A percentile compares a stretch with the other conserved stretches of the same genome.
Conservation (phyloP, 2,888 invertebrate species). For the Sarcophaga rosellei region DNA sequence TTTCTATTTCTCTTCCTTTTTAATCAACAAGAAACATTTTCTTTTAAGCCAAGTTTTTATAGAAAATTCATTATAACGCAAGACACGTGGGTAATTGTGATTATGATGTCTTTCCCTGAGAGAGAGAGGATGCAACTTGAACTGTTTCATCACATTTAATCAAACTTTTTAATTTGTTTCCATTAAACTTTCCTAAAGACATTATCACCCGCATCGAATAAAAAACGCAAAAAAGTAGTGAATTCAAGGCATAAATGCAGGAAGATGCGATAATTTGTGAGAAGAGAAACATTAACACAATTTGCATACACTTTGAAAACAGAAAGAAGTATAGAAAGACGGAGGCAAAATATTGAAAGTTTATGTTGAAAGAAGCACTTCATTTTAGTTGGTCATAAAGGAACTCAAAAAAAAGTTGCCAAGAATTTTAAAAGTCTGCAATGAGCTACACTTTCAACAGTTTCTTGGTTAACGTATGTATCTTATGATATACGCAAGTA, state of each 20-base stretch:
- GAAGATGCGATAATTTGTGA: neutral
- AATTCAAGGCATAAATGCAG: neutral
- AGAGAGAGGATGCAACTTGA: slow-evolving; percentile 11
- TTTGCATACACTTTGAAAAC: neutral
- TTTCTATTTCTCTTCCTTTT: slow-evolving; percentile 6
- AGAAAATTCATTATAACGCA: too few relatives aligned
- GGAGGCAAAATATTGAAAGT: too few relatives aligned
- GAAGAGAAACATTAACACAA: neutral
- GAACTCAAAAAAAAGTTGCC: neutral
- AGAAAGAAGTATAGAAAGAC: neutral
- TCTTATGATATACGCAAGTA: too few relatives aligned
- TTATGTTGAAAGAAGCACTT: neutral
- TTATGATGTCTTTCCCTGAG: neutral
- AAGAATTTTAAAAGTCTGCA: neutral
- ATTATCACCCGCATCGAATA: slow-evolving; percentile 45
- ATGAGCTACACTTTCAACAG: neutral
- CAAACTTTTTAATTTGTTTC: slow-evolving; percentile 67
- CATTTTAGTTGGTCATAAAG: neutral
- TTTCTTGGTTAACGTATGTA: too few relatives aligned
- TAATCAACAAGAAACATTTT: neutral
- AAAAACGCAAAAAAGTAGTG: neutral
- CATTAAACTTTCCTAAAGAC: slow-evolving; percentile 51
- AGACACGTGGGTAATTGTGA: too few relatives aligned
- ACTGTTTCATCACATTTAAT: slow-evolving; percentile 54
- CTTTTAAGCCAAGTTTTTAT: too few relatives aligned